These are phyloP conservation scores for Cercopithecus mona DNA, from an alignment of 2,113 vertebrate species.

Conservation along the genomic window DNA sequence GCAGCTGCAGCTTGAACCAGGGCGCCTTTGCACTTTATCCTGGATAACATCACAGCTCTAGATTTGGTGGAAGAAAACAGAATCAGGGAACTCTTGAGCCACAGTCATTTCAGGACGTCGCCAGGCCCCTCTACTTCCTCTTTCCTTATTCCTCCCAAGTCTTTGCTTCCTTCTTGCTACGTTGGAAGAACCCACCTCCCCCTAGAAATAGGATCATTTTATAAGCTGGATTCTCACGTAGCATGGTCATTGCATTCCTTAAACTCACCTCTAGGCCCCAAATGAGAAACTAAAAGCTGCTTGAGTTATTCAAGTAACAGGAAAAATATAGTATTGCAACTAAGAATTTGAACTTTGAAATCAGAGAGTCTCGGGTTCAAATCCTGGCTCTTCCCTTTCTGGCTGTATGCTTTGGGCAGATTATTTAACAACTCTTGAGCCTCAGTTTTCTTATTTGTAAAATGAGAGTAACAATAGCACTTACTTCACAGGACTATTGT, in stretches of 20 bases:
- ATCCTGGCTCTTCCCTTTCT: background rate
- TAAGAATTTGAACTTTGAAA: background rate
- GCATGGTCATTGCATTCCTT: background rate
- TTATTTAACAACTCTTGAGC: background rate
- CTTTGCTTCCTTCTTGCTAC: background rate
- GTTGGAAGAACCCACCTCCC: background rate
- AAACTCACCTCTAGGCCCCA: background rate
- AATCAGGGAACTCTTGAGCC: rapidly evolving
- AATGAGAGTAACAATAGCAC: background rate
- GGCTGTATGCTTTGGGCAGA: background rate
- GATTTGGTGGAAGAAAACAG: background rate
- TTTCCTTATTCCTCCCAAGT: background rate
- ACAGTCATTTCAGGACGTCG: background rate
- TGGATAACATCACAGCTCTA: background rate
- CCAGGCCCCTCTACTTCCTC: background rate
- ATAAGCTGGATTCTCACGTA: background rate
- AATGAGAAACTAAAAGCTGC: background rate
- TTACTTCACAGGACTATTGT: background rate
- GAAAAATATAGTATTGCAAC: background rate
- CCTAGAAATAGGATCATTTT: background rate
- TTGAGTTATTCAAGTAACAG: background rate
- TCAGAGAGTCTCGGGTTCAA: background rate
- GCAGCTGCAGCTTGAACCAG: background rate
- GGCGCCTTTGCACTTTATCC: background rate
- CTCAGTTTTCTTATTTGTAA: constrained; percentile 4